Conservation (phyloP, 2,888 invertebrate species). For the Prenolepis imparis region DNA sequence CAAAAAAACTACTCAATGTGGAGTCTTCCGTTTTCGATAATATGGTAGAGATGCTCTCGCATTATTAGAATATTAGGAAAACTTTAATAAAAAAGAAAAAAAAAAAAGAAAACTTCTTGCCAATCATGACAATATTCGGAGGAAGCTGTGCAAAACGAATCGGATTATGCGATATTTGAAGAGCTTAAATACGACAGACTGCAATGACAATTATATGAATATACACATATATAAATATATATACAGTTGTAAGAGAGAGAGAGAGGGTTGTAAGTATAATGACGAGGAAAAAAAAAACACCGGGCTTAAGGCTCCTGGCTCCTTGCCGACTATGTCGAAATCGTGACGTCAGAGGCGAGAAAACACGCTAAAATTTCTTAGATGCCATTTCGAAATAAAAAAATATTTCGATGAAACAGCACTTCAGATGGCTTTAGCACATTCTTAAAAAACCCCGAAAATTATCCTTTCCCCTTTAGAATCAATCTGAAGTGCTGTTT, state of each 20-base stretch:
- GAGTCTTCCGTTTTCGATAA: constrained; percentile 60
- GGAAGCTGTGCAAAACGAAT: constrained; percentile 67
- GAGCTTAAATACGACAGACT: constrained; percentile 83
- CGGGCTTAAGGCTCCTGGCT: too few relatives aligned
- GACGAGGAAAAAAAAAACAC: constrained; percentile 57
- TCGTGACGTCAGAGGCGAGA: too few relatives aligned
- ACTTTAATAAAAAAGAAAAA: constrained; percentile 32
- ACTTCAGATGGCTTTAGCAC: too few relatives aligned
- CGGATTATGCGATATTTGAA: constrained; percentile 76
- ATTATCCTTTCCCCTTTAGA: too few relatives aligned
- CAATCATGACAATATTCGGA: constrained; percentile 81
- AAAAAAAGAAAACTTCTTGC: constrained; percentile 61
- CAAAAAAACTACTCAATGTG: constrained; percentile 32
- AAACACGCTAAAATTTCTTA: too few relatives aligned
- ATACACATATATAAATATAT: constrained; percentile 65
- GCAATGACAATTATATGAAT: constrained; percentile 80
- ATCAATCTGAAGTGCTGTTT: too few relatives aligned
- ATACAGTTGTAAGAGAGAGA: constrained; percentile 38
- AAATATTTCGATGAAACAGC: too few relatives aligned
- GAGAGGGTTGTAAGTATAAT: constrained; percentile 68
- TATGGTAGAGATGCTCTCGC: constrained; percentile 17
- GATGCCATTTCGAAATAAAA: too few relatives aligned
- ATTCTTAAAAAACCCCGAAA: too few relatives aligned
- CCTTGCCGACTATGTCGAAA: too few relatives aligned
- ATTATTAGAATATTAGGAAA: constrained; percentile 23